phyloP scores from a whole-genome alignment of 2,888 invertebrate species.

The Metellina segmentata region DNA sequence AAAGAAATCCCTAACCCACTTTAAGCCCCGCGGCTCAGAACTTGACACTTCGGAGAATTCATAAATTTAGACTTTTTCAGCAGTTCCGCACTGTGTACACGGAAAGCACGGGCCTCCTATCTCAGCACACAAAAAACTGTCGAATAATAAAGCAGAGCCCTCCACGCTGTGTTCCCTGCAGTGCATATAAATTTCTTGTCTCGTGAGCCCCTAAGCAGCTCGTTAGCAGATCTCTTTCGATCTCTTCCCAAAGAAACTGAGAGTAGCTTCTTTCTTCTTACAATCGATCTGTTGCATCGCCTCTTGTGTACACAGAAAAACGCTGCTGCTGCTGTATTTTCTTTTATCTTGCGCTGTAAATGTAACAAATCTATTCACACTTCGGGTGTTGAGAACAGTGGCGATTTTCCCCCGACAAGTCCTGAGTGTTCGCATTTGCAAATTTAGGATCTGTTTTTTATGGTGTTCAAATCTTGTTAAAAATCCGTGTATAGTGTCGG shows the following conservation, averaged over 20 bases:
- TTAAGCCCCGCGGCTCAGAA: too few relatives aligned
- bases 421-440: neutral
- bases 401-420: neutral
- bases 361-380: neutral
- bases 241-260: neutral
- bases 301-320: neutral
- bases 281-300: conserved; percentile 29
- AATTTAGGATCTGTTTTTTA: neutral
- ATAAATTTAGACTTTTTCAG: too few relatives aligned
- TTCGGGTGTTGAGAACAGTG: neutral
- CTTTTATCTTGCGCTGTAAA: neutral
- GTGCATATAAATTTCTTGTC: neutral
- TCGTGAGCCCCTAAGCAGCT: neutral
- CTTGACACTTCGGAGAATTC: too few relatives aligned
- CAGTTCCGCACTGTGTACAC: too few relatives aligned
- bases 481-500: too few relatives aligned
- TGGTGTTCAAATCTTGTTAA: neutral
- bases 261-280: neutral
- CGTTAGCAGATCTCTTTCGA: conserved; percentile 2
- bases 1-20: too few relatives aligned
- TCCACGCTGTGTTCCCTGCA: too few relatives aligned
- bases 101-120: too few relatives aligned
- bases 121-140: neutral
- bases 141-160: neutral
- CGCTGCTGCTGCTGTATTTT: neutral